phyloP scores from a whole-genome alignment of 30 jellyfish, hydroid and myxozoan species.

The Rhopilema esculentum region DNA sequence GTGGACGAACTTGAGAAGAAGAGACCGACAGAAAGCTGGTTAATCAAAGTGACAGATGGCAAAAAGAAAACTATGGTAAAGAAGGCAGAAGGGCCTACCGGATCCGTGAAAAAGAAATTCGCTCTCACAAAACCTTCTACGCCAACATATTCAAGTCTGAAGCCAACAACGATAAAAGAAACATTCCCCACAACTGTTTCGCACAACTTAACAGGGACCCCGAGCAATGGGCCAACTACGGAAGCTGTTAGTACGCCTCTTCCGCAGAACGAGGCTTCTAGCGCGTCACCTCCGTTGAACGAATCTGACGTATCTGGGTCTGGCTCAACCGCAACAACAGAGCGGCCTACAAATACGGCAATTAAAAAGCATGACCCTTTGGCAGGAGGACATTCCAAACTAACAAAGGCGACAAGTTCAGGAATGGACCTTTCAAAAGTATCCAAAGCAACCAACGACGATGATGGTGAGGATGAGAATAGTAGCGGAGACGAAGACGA shows the following conservation, averaged over 20 bases:
- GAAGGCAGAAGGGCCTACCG: conserved; percentile 1
- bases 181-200: conserved; percentile 36
- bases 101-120: background rate
- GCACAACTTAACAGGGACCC: conserved; percentile 18
- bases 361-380: background rate
- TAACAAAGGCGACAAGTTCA: background rate
- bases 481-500: conserved; percentile 20
- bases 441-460: background rate
- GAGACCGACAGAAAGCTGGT: conserved; percentile 52
- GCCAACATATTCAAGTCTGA: conserved; percentile 29
- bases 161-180: conserved; percentile 53
- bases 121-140: conserved; percentile 3
- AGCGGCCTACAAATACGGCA: background rate
- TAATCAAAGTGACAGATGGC: conserved; percentile 13
- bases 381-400: background rate
- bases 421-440: background rate
- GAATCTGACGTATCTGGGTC: conserved; percentile 57
- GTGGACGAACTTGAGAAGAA: conserved; percentile 43
- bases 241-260: conserved; percentile 63
- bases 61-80: background rate
- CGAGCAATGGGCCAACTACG: conserved; percentile 54
- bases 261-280: conserved; percentile 22
- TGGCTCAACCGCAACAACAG: conserved; percentile 28
- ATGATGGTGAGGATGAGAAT: conserved; percentile 9
- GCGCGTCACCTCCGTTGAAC: conserved; percentile 39